These are phyloP conservation scores for Triplophysa siluroides DNA, from an alignment of 2,113 vertebrate genomes.

Conservation along the genomic window DNA sequence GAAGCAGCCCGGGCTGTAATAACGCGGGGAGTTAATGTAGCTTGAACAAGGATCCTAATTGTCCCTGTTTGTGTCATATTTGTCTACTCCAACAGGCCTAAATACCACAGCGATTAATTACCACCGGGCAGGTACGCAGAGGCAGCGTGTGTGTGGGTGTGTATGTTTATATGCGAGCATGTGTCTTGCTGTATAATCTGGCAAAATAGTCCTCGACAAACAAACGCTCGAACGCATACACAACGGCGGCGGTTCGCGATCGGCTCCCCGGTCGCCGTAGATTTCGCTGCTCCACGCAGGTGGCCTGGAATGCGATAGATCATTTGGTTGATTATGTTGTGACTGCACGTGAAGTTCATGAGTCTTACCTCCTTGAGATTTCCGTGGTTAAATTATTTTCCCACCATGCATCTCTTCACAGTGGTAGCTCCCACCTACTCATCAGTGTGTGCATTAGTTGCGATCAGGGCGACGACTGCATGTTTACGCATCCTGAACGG, in stretches of 20 bases:
- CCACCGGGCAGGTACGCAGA: slow-evolving; percentile 88
- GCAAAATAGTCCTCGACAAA: slow-evolving; percentile 34
- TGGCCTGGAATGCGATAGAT: slow-evolving; percentile 35
- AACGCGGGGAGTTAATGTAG: slow-evolving; percentile 98
- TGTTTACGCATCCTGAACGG: slow-evolving; percentile 49
- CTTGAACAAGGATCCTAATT: slow-evolving; percentile 98
- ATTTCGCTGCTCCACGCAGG: background rate
- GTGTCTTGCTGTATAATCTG: slow-evolving; percentile 8
- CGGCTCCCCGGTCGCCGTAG: background rate
- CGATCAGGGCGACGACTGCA: slow-evolving; percentile 28
- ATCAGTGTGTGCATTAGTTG: slow-evolving; percentile 38
- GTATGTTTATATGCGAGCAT: slow-evolving; percentile 42
- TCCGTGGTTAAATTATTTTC: slow-evolving; percentile 35
- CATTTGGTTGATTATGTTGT: slow-evolving; percentile 45
- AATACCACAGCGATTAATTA: slow-evolving; percentile 99
- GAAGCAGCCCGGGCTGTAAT: slow-evolving; percentile 86
- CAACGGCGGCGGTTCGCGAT: background rate
- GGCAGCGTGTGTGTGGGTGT: slow-evolving; percentile 56
- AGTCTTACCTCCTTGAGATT: slow-evolving; percentile 26
- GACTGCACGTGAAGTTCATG: slow-evolving; percentile 39
- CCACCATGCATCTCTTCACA: slow-evolving; percentile 36
- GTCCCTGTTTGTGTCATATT: slow-evolving; percentile 99
- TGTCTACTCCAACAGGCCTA: slow-evolving; percentile 96
- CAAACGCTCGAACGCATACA: background rate
- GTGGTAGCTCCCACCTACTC: slow-evolving; percentile 36